A percentile compares a stretch with the other conserved stretches of the same genome.
These are phyloP conservation scores for Rhopalosiphum maidis DNA, from an alignment of 1,140 invertebrate species.

Conservation along the genomic window DNA sequence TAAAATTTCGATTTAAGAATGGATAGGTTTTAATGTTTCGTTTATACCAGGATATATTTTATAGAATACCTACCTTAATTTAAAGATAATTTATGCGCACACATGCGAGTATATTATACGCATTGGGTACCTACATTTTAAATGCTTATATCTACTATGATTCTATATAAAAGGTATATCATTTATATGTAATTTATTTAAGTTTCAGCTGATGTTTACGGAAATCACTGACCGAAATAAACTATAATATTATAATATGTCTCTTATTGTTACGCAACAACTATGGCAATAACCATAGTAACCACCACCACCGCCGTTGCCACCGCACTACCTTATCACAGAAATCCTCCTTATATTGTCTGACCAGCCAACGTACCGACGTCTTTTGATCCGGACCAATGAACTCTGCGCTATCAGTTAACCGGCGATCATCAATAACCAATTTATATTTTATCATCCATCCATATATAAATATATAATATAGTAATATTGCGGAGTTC, in stretches of 20 bases:
- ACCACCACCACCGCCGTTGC: neutral
- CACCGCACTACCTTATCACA: neutral
- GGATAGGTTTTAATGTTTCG: neutral
- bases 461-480: neutral
- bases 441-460: neutral
- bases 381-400: slow-evolving; percentile 36
- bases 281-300: neutral
- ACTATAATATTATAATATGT: neutral
- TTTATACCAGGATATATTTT: neutral
- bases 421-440: neutral
- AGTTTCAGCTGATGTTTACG: neutral
- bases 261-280: neutral
- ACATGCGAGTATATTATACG: neutral
- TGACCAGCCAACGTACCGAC: neutral
- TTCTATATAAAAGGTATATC: no score
- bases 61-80: neutral
- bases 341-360: neutral
- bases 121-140: neutral
- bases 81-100: neutral
- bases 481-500: neutral
- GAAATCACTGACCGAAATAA: neutral
- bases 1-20: no score
- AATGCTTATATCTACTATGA: neutral
- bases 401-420: neutral
- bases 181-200: no score